Base-by-base conservation (phyloP, 2,888 invertebrate species). In the Elegia similella region DNA sequence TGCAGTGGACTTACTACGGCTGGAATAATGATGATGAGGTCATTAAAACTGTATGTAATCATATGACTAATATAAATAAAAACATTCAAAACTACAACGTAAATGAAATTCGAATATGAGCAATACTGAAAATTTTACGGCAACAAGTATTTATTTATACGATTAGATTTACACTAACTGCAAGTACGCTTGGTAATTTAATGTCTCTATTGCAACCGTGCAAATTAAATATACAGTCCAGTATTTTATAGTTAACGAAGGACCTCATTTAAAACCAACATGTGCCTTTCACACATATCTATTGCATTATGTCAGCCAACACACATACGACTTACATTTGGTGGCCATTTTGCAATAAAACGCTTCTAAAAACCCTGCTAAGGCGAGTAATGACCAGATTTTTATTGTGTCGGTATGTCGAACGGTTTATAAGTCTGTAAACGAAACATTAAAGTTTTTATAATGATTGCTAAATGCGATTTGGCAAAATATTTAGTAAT, bases 271-370 rank as follows among this genome's bases (percentile, higher is more conserved):
- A 56, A 55, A 48, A 44, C 47, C 56, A 53, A 57, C 50, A 57
- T 52, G 42, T 60, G 52, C 61, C 64, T 62, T 62, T 64, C 56
- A 62, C 61, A 59, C 55, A 57, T 32, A 44, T 16, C 16, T 17
- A 32, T 44, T 56, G 42, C 55, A 55, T 56, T 50, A 47, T 43
- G 46, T 48, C 17, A 48, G 47, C 44, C n/a, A 48, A 47, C 57
- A 52, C 52, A 52, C 60, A 55, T 57, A 61, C 59, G 30, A 62
- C 61, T 55, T 59, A 55, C 42, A 55, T 55, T 46, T 29, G 34
- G 44, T 29, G 17, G 47, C 57, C 47, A 55, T 62, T 58, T 62
- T 59, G 64, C 62, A 64, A 62, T 56, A 60, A 52, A 60, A 62
- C 57, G 60, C 52, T 59, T 53, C 55, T 58, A 59, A 42, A 44